phyloP scores from a whole-genome alignment of 1,140 invertebrate genomes.

The Neodiprion virginianus region DNA sequence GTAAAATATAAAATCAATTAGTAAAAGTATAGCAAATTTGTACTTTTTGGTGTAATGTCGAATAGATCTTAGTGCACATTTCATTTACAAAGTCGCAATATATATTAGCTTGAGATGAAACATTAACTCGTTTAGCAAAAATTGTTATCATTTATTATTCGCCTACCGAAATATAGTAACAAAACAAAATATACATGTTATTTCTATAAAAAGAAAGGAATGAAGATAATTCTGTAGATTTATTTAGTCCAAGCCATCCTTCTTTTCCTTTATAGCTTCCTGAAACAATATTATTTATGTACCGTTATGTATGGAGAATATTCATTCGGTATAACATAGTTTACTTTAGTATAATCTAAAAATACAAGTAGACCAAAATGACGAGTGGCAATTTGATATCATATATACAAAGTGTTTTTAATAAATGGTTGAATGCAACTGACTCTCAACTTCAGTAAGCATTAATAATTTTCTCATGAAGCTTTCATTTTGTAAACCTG shows the following conservation, averaged over 20 bases:
- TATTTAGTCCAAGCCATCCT: conserved; percentile 80
- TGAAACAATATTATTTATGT: conserved; percentile 58
- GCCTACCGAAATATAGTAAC: neutral
- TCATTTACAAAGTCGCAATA: too few relatives aligned
- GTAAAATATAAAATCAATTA: too few relatives aligned
- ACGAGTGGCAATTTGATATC: neutral
- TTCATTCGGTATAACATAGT: conserved; percentile 25
- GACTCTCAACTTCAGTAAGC: too few relatives aligned
- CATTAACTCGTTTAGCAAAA: neutral
- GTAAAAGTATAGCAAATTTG: too few relatives aligned
- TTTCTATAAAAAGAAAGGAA: conserved; percentile 25
- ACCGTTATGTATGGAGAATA: neutral
- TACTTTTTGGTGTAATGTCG: too few relatives aligned
- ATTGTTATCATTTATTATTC: conserved; percentile 1
- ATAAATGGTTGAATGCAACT: too few relatives aligned
- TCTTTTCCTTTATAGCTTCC: conserved; percentile 87
- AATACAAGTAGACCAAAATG: conserved; percentile 17
- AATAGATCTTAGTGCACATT: too few relatives aligned
- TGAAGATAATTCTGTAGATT: conserved; percentile 42
- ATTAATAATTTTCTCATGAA: too few relatives aligned
- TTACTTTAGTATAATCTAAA: conserved; percentile 17
- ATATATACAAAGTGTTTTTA: too few relatives aligned
- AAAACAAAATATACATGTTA: neutral
- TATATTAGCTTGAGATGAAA: too few relatives aligned
- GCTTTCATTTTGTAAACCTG: too few relatives aligned